phyloP scores from a whole-genome alignment of 2,113 vertebrate genomes.

The Physeter macrocephalus region DNA sequence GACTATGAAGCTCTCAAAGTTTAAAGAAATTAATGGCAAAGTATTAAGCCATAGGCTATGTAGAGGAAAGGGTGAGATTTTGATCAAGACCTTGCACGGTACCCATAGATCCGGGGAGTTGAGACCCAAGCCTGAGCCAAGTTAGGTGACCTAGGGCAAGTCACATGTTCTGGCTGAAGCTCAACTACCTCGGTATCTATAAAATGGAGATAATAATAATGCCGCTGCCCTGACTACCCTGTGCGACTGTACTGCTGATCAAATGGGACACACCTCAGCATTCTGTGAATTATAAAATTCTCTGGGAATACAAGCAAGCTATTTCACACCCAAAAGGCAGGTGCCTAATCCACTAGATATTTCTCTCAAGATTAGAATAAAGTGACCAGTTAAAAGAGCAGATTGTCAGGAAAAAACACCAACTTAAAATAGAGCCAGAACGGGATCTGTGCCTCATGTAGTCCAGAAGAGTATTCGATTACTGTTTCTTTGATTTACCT shows the following conservation, averaged over 20 bases:
- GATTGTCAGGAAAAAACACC: constrained; percentile 2
- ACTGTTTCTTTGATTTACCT: background rate
- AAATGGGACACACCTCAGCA: background rate
- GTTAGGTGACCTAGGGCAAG: background rate
- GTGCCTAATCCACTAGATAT: background rate
- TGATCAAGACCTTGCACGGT: background rate
- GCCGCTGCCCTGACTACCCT: too few species aligned
- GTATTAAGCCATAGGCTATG: background rate
- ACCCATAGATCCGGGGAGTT: background rate
- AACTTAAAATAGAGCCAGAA: background rate
- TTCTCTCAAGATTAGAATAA: constrained; percentile 11
- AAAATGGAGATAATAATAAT: background rate
- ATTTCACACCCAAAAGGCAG: background rate
- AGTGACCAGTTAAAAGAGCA: background rate
- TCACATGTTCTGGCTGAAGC: background rate
- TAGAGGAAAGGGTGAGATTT: background rate
- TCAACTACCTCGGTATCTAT: background rate
- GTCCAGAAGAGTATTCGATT: background rate
- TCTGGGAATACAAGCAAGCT: background rate
- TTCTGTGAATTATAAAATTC: background rate
- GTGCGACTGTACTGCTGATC: background rate
- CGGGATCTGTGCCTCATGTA: background rate
- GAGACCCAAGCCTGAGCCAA: background rate
- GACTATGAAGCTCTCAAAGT: background rate
- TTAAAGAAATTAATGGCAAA: background rate